Conservation (phyloP, 2,797 vertebrate species). For the Sylvilagus floridanus region DNA sequence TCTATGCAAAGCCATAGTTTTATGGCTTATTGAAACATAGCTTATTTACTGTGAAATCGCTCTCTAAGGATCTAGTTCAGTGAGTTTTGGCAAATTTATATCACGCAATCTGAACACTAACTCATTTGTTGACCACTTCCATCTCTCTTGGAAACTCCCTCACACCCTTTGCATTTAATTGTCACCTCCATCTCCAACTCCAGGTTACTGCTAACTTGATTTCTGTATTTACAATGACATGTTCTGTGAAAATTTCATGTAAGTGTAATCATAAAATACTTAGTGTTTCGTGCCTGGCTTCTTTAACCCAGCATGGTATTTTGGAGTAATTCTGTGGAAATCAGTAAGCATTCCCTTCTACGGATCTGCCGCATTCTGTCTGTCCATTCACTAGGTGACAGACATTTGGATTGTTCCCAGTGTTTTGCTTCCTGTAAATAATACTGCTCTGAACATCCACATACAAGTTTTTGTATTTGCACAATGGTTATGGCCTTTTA, state of each 20-base stretch:
- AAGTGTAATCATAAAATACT: not conserved
- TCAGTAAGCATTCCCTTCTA: not conserved
- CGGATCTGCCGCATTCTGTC: not conserved
- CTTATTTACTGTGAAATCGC: not conserved
- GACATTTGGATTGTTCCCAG: not conserved
- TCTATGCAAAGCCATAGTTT: not conserved
- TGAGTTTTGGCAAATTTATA: not conserved
- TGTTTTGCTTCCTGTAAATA: not conserved
- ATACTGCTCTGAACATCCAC: not conserved
- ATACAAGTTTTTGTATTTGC: not conserved
- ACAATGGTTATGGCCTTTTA: not conserved
- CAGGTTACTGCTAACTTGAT: not conserved
- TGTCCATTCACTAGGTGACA: not conserved
- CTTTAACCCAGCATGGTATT: not conserved
- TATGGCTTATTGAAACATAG: not conserved
- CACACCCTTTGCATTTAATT: not conserved
- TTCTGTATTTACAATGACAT: not conserved
- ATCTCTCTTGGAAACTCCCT: not conserved
- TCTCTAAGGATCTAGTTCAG: not conserved
- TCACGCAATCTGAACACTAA: not conserved
- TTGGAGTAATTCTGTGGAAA: not conserved
- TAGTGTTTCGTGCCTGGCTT: not conserved
- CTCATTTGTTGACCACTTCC: not conserved
- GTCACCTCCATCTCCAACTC: not conserved
- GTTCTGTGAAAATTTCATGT: not conserved